Evolutionary conservation across 2,888 invertebrate genomes (phyloP), one percentile per base, ranked within the genome.

Genomic region (Lymantria monacha): DNA sequence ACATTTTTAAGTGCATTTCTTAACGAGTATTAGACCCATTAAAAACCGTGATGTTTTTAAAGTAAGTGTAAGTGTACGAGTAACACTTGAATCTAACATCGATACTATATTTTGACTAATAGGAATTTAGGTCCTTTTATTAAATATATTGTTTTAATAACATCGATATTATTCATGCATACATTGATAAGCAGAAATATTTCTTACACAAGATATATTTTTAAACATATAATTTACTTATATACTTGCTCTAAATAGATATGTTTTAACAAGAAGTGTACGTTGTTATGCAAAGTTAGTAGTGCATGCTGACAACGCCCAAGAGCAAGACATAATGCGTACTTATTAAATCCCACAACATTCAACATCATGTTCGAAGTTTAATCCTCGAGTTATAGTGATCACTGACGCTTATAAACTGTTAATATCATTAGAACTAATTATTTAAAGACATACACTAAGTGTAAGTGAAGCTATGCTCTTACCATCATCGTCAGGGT

Each of bases 401-500:
- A 22, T 22, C 22, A 22, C 5, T 22, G 5, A 22, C 22, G 22
- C 5, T 22, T 22, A 22, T 22, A 22, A 22, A 22, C 5, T 22
- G 22, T 22, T 22, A n/a, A 22, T 22, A 22, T 22, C 5, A 3
- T 22, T 22, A 22, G 22, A 22, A 22, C 22, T 22, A 22, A 22
- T 3, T 22, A 22, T 22, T 22, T 22, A 22, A 22, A 22, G 22
- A 22, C 9, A 55, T 48, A 55, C 33, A 55, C 15, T 44, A 13
- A 41, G 36, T 14, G 49, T 12, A 40, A 22, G 5, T 22, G 22
- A 22, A 3, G 22, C 22, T 3, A 22, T 43, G 15, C 15, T 66
- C 84, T 75, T 83, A 91, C 91, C 91, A 53, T 91, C 87, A 42
- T 89, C 83, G 49, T 80, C 77, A 3, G 87, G 70, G 64, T 89